Evolutionary conservation across 1,140 invertebrate genomes (phyloP), one percentile per base, ranked within the genome.

Genomic region (Glossosoma conforme): DNA sequence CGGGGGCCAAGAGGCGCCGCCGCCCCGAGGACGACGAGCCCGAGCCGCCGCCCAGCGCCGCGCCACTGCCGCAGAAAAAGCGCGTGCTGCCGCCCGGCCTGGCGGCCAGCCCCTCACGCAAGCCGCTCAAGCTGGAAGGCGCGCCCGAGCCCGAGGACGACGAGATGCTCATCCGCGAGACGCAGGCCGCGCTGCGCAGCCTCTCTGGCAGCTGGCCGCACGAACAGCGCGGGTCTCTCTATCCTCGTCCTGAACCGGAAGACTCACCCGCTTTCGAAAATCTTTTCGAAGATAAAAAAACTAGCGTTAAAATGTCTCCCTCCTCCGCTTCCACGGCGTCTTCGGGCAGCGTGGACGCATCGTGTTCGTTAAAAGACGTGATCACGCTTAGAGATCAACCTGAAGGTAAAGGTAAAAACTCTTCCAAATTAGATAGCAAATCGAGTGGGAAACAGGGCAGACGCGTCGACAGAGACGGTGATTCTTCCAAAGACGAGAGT

Each of bases 241-340:
- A 85, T 54, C 78, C 78, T 18, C 68, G 77, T 25, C 77, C 79
- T n/a, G 81, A 80, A 51, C 82, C 82, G 44, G 86, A 89, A 45
- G 86, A 89, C 50, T 81, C 81, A 40, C 86, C 87, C 1, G 80
- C 81, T 24, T 91, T 91, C 59, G 89, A 91, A 60, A 91, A 90
- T 65, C 69, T 91, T 1, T 91, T 91, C 59, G 86, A 88, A 58
- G 88, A 91, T 60, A 91, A 89, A 62, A 82, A 86, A 60, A 77
- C 79, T 8, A 63, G 66, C 49, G 65, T 74, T 0, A 84, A 84
- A 65, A 75, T 83, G 64, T 78, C 82, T 10, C 81, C 80, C 3
- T 80, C 81, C 4, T 80, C 81, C 2, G 68, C 77, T 22, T 74
- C 77, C 14, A 75, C 77, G 1, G 75, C 75, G 0, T 79, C 77